phyloP scores from a whole-genome alignment of 2,888 invertebrate genomes.

The Meandrusa payeni region DNA sequence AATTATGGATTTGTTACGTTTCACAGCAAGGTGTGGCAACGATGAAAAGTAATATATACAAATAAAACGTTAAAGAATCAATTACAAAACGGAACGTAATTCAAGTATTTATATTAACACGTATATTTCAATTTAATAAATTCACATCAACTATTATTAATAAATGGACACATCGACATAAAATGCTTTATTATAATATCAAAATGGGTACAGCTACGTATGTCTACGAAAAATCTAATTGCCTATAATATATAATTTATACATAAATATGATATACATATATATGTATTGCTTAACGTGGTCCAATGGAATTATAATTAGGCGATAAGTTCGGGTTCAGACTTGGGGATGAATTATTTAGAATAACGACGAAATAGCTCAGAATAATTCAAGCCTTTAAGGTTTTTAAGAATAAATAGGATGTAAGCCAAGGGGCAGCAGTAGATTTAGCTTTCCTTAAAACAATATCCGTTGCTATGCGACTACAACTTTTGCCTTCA shows the following conservation, averaged over 20 bases:
- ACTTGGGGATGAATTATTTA: constrained; percentile 37
- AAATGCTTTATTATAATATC: constrained; percentile 44
- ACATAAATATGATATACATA: no score
- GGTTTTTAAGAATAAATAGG: constrained; percentile 28
- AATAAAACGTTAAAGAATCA: no score
- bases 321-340: constrained; percentile 48
- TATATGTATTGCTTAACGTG: constrained; percentile 75
- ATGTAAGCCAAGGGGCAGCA: constrained; percentile 36
- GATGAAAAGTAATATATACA: no score
- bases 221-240: constrained; percentile 59
- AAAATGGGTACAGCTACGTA: constrained; percentile 69
- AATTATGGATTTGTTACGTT: no score
- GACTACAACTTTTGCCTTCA: no score
- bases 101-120: no score
- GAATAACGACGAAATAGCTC: constrained; percentile 19
- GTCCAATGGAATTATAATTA: constrained; percentile 71
- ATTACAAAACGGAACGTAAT: neutral
- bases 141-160: constrained; percentile 20
- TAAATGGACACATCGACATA: constrained; percentile 44
- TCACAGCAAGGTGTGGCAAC: no score
- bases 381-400: constrained; percentile 28
- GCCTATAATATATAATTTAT: no score
- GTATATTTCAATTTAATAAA: constrained; percentile 2
- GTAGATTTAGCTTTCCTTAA: constrained; percentile 33
- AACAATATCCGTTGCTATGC: neutral